Conservation (phyloP, 2,113 vertebrate genomes). For the Tupaia tana region DNA sequence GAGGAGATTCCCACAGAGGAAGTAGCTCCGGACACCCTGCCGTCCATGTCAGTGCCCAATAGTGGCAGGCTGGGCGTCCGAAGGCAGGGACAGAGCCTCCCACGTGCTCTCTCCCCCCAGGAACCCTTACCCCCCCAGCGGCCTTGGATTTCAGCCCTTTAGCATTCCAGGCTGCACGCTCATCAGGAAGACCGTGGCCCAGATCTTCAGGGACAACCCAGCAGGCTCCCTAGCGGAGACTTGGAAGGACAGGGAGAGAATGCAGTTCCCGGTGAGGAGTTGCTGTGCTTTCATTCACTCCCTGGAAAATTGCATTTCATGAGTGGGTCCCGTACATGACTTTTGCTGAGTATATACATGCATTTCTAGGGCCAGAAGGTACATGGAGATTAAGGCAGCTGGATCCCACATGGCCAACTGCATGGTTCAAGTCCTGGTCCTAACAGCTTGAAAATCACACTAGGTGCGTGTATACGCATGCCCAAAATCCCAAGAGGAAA, state of each 20-base stretch:
- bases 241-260: neutral
- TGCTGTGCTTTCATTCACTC: neutral
- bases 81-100: constrained; percentile 37
- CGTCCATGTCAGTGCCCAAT: neutral
- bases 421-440: too few species aligned
- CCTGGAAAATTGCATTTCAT: accelerated
- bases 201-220: neutral
- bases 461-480: too few species aligned
- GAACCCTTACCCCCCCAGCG: neutral
- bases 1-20: constrained; percentile 13
- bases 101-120: neutral
- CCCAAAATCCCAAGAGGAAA: too few species aligned
- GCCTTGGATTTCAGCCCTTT: neutral
- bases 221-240: neutral
- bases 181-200: neutral
- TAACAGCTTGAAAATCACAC: too few species aligned
- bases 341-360: neutral
- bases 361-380: too few species aligned
- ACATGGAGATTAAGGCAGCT: too few species aligned
- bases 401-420: too few species aligned
- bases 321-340: neutral
- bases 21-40: neutral
- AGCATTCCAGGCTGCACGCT: neutral
- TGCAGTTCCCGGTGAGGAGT: neutral
- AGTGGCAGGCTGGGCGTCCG: neutral